phyloP scores from a whole-genome alignment of 2,888 invertebrate genomes.

The Resseliella maxima region DNA sequence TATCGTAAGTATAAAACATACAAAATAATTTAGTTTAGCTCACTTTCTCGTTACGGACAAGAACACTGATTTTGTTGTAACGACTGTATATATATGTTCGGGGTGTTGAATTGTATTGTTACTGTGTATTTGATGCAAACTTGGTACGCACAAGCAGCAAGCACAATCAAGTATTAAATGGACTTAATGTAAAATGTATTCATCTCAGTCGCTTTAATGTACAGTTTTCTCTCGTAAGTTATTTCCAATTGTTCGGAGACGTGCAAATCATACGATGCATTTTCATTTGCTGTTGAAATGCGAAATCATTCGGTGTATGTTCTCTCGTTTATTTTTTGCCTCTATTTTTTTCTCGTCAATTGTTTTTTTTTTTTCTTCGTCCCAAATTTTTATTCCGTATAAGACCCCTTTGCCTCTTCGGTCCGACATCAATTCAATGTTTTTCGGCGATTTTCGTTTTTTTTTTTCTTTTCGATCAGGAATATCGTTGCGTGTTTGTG shows the following conservation, averaged over 20 bases:
- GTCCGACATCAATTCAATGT: background rate
- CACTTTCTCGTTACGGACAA: background rate
- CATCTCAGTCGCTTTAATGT: background rate
- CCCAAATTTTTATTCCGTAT: background rate
- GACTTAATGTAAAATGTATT: constrained; percentile 7
- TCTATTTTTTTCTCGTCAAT: background rate
- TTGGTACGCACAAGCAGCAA: too few relatives aligned
- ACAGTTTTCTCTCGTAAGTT: constrained; percentile 15
- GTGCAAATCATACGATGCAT: constrained; percentile 47
- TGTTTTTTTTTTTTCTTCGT: background rate
- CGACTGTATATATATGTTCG: background rate
- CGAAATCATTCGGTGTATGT: background rate
- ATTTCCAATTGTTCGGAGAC: constrained; percentile 25
- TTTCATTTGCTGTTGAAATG: background rate
- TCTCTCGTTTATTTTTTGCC: too few relatives aligned
- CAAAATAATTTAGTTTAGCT: constrained; percentile 1
- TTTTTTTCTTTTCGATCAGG: background rate
- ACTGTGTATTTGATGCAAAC: too few relatives aligned
- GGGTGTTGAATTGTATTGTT: too few relatives aligned
- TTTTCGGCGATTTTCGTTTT: background rate
- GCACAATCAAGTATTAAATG: background rate
- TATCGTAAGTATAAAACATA: constrained; percentile 77
- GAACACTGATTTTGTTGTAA: background rate
- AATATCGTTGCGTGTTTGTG: background rate
- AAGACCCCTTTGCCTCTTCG: background rate